phyloP scores from a whole-genome alignment of 2,113 vertebrate species.

The Gambusia holbrooki region DNA sequence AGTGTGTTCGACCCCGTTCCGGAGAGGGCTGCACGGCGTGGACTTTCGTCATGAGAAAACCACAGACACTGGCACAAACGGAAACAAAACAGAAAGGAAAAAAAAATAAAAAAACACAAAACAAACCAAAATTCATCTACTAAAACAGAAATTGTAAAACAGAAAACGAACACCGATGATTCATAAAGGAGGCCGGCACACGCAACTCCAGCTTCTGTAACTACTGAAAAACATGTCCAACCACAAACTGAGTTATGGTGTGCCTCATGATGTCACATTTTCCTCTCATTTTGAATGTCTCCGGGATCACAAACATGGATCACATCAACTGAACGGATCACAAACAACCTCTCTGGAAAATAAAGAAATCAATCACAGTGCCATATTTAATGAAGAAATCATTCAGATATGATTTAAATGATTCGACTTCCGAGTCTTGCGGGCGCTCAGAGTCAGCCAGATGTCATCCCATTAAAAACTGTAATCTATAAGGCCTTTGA shows the following conservation, averaged over 20 bases:
- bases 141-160: conserved; percentile 62
- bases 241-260: conserved; percentile 64
- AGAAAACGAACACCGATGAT: conserved; percentile 56
- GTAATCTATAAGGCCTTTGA: conserved; percentile 30
- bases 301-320: conserved; percentile 37
- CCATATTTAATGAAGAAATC: conserved; percentile 11
- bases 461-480: conserved; percentile 37
- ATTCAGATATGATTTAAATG: conserved; percentile 8
- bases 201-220: conserved; percentile 63
- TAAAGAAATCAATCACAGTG: conserved; percentile 32
- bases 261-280: conserved; percentile 73
- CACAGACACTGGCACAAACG: conserved; percentile 67
- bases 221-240: conserved; percentile 71
- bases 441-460: conserved; percentile 37
- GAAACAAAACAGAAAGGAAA: conserved; percentile 20
- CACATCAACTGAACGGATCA: neutral
- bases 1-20: conserved; percentile 53
- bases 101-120: conserved; percentile 33
- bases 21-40: conserved; percentile 63
- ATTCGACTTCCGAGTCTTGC: conserved; percentile 35
- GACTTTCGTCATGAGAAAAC: conserved; percentile 75
- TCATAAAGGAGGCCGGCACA: conserved; percentile 62
- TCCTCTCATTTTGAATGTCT: conserved; percentile 62
- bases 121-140: conserved; percentile 31
- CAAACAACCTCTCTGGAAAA: conserved; percentile 8